Conservation (phyloP, 2,113 vertebrate genomes). For the Delphinapterus leucas region DNA sequence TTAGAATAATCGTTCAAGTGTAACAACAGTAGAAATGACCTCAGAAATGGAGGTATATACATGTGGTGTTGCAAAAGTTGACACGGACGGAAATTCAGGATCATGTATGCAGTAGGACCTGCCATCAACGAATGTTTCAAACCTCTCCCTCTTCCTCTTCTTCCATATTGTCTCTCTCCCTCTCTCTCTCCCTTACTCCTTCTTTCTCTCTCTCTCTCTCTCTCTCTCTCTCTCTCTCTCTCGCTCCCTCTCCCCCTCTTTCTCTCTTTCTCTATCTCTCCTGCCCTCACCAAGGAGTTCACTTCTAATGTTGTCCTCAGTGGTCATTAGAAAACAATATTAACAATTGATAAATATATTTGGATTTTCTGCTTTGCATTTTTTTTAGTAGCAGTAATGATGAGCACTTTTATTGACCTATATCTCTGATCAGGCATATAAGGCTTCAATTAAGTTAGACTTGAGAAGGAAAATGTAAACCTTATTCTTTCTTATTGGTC, state of each 20-base stretch:
- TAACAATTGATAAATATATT: constrained; percentile 3
- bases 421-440: neutral
- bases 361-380: neutral
- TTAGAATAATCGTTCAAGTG: neutral
- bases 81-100: neutral
- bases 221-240: too few relatives aligned
- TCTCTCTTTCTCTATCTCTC: neutral
- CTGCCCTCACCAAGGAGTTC: neutral
- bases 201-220: too few relatives aligned
- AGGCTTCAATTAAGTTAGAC: neutral
- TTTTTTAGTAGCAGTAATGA: neutral
- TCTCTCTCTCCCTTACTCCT: neutral
- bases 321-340: constrained; percentile 27
- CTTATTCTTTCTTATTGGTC: neutral
- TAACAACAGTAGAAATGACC: neutral
- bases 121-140: neutral
- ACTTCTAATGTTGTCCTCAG: neutral
- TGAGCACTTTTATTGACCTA: neutral
- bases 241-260: too few relatives aligned
- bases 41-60: neutral
- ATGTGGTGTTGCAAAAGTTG: neutral
- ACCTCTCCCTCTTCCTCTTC: neutral
- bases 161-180: neutral
- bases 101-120: neutral
- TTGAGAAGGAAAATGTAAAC: constrained; percentile 9